A percentile compares a stretch with the other conserved stretches of the same genome.
Conservation (phyloP, 2,797 vertebrate species). For the Propithecus deckenii region DNA sequence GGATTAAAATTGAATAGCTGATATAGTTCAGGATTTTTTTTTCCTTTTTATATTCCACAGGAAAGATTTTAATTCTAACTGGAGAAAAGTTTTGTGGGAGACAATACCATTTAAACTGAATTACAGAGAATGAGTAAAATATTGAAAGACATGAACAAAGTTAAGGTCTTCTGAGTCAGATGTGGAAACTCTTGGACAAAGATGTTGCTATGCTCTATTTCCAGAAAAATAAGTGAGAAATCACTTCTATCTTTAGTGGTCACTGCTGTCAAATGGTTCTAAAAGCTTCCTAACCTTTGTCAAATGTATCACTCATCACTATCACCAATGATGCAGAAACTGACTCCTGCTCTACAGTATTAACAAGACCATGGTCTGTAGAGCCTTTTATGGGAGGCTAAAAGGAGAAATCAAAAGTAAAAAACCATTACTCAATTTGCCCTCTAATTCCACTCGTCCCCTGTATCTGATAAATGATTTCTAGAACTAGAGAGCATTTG, state of each 20-base stretch:
- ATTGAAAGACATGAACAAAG: background rate
- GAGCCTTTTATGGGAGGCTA: background rate
- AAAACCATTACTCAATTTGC: background rate
- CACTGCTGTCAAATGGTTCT: constrained; percentile 6
- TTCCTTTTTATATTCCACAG: background rate
- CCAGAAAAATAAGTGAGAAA: background rate
- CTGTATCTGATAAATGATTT: background rate
- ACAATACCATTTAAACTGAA: background rate
- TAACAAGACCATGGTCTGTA: background rate
- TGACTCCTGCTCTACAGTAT: background rate
- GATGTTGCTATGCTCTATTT: background rate
- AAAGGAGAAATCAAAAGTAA: background rate
- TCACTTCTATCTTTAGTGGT: background rate
- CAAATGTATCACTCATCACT: background rate
- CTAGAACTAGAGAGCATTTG: background rate
- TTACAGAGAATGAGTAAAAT: constrained; percentile 24
- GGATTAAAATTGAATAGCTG: background rate
- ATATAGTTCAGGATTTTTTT: background rate
- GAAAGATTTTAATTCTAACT: background rate
- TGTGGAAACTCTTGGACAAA: background rate
- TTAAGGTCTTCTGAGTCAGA: background rate
- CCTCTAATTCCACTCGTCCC: background rate
- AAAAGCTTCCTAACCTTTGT: constrained; percentile 26
- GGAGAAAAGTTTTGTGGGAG: background rate
- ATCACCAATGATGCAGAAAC: background rate